Percentiles rank a stretch among this genome's conserved stretches.
These are phyloP conservation scores for Eupithecia subumbrata DNA, from an alignment of 2,888 invertebrate species.

Conservation along the genomic window DNA sequence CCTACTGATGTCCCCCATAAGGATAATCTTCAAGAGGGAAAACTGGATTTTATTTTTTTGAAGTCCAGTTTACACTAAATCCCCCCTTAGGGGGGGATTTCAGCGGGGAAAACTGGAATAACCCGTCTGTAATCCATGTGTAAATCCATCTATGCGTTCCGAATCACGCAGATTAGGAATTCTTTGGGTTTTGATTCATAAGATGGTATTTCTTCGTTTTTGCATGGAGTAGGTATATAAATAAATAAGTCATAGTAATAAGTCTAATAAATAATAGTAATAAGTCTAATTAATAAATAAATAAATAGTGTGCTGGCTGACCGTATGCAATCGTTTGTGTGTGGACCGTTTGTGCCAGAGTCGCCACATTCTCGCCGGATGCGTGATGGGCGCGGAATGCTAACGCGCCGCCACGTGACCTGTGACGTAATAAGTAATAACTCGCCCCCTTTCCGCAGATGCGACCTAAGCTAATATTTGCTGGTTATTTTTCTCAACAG, in stretches of 20 bases:
- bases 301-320: background rate
- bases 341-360: conserved; percentile 18
- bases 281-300: too few relatives aligned
- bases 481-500: conserved; percentile 39
- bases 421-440: conserved; percentile 47
- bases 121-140: too few relatives aligned
- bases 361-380: conserved; percentile 30
- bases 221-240: background rate
- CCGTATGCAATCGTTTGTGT: background rate
- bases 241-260: too few relatives aligned
- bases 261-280: too few relatives aligned
- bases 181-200: background rate
- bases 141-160: too few relatives aligned
- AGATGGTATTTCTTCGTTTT: background rate
- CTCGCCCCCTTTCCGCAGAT: conserved; percentile 43
- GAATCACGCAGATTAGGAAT: too few relatives aligned
- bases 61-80: too few relatives aligned
- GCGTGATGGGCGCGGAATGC: conserved; percentile 44
- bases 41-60: too few relatives aligned
- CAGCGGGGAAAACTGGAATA: too few relatives aligned
- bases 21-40: too few relatives aligned
- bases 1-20: too few relatives aligned
- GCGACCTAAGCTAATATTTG: conserved; percentile 51
- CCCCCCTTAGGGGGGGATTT: too few relatives aligned
- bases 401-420: conserved; percentile 42